These are phyloP conservation scores for Lutra lutra DNA, from an alignment of 2,797 vertebrate species.

Conservation along the genomic window DNA sequence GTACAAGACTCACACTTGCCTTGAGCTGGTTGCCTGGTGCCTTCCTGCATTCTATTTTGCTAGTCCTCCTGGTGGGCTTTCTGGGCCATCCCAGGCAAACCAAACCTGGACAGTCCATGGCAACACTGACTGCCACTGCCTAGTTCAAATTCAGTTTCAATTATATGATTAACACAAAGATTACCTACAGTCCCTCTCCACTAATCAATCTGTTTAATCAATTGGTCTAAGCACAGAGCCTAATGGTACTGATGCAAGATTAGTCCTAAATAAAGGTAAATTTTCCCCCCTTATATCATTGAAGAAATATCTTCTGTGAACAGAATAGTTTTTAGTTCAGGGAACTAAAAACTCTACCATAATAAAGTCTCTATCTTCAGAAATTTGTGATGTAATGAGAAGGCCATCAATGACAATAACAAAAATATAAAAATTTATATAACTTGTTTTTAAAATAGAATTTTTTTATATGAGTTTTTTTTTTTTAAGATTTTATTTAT, in stretches of 20 bases:
- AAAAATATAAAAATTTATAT: background rate
- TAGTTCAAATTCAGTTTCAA: background rate
- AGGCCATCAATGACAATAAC: background rate
- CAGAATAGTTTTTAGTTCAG: background rate
- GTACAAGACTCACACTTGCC: fast-evolving
- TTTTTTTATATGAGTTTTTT: too few species aligned
- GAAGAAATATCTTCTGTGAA: background rate
- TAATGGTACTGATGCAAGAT: background rate
- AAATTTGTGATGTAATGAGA: background rate
- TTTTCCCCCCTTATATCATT: background rate
- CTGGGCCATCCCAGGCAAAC: background rate
- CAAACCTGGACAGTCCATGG: background rate
- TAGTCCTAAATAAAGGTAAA: background rate
- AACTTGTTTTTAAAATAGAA: background rate
- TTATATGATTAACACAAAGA: background rate
- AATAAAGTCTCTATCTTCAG: background rate
- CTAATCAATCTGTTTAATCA: background rate
- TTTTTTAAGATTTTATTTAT: too few species aligned
- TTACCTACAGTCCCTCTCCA: background rate
- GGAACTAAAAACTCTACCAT: background rate
- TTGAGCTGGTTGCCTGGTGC: background rate
- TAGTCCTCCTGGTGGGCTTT: background rate
- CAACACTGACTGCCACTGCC: background rate
- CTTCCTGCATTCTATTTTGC: background rate
- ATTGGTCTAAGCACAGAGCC: background rate